Evolutionary conservation across 2,797 vertebrate genomes (phyloP).

Genomic region (Sebastolobus altivelis): DNA sequence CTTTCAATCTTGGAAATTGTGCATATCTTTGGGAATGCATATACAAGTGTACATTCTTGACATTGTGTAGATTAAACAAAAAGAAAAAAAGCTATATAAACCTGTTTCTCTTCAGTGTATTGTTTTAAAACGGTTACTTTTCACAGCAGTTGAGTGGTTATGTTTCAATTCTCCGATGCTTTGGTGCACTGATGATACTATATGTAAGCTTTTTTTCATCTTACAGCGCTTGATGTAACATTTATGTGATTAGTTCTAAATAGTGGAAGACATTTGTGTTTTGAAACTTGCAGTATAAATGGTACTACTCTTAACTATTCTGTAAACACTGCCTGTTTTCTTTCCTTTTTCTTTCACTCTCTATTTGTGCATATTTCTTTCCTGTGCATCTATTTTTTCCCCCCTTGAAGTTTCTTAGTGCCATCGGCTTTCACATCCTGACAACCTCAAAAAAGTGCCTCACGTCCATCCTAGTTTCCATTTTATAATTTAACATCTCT

Average conservation of each 20-base stretch:
- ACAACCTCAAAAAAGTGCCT: conserved; percentile 97
- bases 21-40: conserved; percentile 87
- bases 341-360: conserved; percentile 74
- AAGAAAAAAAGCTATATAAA: conserved; percentile 83
- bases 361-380: conserved; percentile 81
- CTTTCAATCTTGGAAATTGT: conserved; percentile 85
- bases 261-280: conserved; percentile 88
- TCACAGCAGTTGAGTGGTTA: conserved; percentile 88
- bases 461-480: conserved; percentile 91
- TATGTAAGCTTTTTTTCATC: conserved; percentile 83
- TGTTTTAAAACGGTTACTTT: conserved; percentile 81
- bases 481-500: conserved; percentile 88
- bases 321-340: conserved; percentile 87
- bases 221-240: conserved; percentile 88
- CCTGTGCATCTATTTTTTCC: conserved; percentile 75
- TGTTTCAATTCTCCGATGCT: conserved; percentile 85
- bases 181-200: conserved; percentile 86
- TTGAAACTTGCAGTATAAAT: conserved; percentile 88
- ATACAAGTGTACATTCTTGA: conserved; percentile 86
- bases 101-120: conserved; percentile 85
- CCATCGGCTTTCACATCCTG: conserved; percentile 88
- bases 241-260: conserved; percentile 87
- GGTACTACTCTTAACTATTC: conserved; percentile 88
- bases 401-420: conserved; percentile 80
- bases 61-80: conserved; percentile 83